Base-by-base conservation (phyloP, 2,888 invertebrate genomes). In the Drosophila koepferae region DNA sequence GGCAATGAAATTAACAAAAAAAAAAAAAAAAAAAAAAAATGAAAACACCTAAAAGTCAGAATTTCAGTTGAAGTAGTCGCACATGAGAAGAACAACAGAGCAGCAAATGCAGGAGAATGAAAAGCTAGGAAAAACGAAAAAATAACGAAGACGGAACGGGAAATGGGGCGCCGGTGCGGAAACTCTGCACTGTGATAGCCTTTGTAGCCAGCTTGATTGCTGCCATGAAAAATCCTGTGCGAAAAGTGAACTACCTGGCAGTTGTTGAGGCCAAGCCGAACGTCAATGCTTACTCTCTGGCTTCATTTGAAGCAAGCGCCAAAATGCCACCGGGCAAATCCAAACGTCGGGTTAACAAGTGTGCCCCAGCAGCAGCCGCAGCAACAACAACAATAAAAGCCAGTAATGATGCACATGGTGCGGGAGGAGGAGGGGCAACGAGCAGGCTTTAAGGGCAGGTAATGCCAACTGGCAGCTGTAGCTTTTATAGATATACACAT, bases 191-290 rank as follows among this genome's bases (percentile, higher is more conserved):
- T 68, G 76, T 65, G 80, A 80, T 76, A 80, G 77, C 80, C 68
- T 79, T 86, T 82, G 86, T 79, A 79, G 80, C 70, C 61, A 63
- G 65, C 79, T 84, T 89, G 85, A 85, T 89, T 85, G 85, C 85
- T 73, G 81, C 77, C 61, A 81, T 77, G 82, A 84, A 87, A 72
- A 66, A 79, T 28, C 63, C 68, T 20, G n/a, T 28, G 70, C 60
- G 63, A 55, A 55, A 60, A 48, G 5, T 41, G 55, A 68, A 68
- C 67, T 64, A 80, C 66, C 76, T 77, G 63, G 14, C 69, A 53
- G 64, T 43, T 12, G 41, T 44, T 44, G 43, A 44, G 51, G 62
- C 38, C 54, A 61, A 20, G n/a, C 28, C 28, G 28, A 36, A 28
- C 63, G 61, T 59, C 54, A 55, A 68, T 54, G 65, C 62, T 60